Conservation (phyloP, 1,140 invertebrate genomes). For the Vollenhovia emeryi region DNA sequence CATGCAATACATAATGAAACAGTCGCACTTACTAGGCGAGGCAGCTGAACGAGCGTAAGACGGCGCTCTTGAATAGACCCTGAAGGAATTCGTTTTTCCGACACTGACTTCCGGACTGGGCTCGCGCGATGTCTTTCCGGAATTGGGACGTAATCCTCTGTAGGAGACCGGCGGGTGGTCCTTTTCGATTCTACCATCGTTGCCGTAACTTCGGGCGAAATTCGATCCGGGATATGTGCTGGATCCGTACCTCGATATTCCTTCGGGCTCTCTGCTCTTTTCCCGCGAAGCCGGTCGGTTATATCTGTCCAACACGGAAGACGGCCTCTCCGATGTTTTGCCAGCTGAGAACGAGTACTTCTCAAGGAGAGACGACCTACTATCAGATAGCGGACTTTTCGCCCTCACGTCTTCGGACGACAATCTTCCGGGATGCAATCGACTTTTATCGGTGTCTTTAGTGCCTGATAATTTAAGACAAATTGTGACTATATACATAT, state of each 20-base stretch:
- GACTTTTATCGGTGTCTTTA: constrained; percentile 79
- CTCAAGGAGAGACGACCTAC: constrained; percentile 78
- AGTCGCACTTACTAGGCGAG: constrained; percentile 73
- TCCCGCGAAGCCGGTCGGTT: constrained; percentile 77
- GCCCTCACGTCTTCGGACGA: constrained; percentile 77
- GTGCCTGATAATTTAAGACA: constrained; percentile 66
- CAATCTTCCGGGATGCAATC: constrained; percentile 73
- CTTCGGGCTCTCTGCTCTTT: constrained; percentile 79
- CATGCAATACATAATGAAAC: not conserved
- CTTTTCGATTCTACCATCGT: constrained; percentile 75
- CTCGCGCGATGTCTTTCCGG: constrained; percentile 78
- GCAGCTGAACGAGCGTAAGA: constrained; percentile 74
- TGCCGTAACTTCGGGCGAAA: constrained; percentile 74
- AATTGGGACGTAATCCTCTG: constrained; percentile 74
- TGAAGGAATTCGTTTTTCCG: constrained; percentile 76
- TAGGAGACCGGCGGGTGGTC: constrained; percentile 74
- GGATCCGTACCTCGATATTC: constrained; percentile 75
- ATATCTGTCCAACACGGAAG: constrained; percentile 81
- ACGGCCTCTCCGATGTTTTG: constrained; percentile 78
- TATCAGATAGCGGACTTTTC: constrained; percentile 77
- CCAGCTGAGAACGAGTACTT: constrained; percentile 78
- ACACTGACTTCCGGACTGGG: constrained; percentile 79
- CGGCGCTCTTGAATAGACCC: constrained; percentile 75
- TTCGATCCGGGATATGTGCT: constrained; percentile 78
- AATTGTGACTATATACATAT: not conserved